phyloP scores from a whole-genome alignment of 2,113 vertebrate species.

The Scortum barcoo region DNA sequence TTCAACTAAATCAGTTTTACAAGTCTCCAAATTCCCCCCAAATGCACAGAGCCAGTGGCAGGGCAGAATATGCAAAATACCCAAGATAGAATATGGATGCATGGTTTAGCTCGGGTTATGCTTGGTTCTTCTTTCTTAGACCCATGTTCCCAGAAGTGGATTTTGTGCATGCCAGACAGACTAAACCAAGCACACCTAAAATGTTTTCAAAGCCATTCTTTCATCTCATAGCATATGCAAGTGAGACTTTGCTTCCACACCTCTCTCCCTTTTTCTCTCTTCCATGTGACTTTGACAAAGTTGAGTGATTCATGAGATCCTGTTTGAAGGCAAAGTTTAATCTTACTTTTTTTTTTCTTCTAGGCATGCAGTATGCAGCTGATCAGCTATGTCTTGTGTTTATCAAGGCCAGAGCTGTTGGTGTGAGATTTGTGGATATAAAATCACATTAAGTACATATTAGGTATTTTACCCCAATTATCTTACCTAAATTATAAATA shows the following conservation, averaged over 20 bases:
- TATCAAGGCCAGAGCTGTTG: not conserved
- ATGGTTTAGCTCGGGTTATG: constrained; percentile 38
- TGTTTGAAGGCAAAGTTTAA: constrained; percentile 26
- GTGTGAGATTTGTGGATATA: not conserved
- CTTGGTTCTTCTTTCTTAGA: constrained; percentile 26
- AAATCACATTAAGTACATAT: constrained; percentile 9
- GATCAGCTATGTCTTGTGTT: not conserved
- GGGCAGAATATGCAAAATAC: constrained; percentile 41
- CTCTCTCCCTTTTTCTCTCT: constrained; percentile 34
- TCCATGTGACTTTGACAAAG: constrained; percentile 21
- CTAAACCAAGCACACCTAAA: constrained; percentile 45
- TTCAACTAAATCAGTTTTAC: not conserved
- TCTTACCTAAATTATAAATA: not conserved
- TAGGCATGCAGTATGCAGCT: not conserved
- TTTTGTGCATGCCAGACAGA: constrained; percentile 39
- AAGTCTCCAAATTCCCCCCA: not conserved
- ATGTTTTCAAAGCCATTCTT: constrained; percentile 56
- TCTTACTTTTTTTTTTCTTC: not conserved
- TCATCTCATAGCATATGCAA: constrained; percentile 38
- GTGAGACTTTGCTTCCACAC: constrained; percentile 1
- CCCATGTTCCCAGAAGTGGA: constrained; percentile 39
- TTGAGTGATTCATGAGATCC: constrained; percentile 26
- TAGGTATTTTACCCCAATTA: not conserved
- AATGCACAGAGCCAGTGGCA: constrained; percentile 19
- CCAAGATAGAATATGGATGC: constrained; percentile 45